Evolutionary conservation across 2,113 vertebrate species (phyloP).

Genomic region (Pelobates fuscus): DNA sequence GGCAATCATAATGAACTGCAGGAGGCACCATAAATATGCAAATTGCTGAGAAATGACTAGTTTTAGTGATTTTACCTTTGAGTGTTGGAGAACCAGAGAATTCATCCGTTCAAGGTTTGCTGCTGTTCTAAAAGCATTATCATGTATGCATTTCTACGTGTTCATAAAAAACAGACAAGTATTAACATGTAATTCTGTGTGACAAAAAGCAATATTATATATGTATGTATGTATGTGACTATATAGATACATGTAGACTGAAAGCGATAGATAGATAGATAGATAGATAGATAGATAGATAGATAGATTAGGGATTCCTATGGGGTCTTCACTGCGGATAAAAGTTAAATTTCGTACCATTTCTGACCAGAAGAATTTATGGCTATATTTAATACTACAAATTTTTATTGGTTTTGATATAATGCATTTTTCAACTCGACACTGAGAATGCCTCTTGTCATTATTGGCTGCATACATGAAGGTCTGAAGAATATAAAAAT

Average conservation of each 20-base stretch:
- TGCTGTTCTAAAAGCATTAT: slow-evolving; percentile 61
- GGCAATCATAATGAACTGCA: slow-evolving; percentile 76
- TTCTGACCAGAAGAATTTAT: no score
- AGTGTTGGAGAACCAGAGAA: slow-evolving; percentile 59
- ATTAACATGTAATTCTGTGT: no score
- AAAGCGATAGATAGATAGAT: background rate
- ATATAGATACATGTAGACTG: slow-evolving; percentile 36
- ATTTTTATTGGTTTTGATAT: no score
- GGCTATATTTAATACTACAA: no score
- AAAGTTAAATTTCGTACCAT: no score
- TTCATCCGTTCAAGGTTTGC: slow-evolving; percentile 44
- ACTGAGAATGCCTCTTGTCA: no score
- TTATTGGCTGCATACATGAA: no score
- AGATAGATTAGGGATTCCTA: background rate
- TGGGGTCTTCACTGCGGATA: no score
- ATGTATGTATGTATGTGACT: slow-evolving; percentile 10
- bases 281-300: background rate
- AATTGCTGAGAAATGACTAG: slow-evolving; percentile 73
- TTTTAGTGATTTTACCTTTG: slow-evolving; percentile 73
- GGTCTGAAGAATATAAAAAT: no score
- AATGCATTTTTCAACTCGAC: no score
- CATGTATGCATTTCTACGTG: slow-evolving; percentile 23
- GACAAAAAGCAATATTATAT: background rate
- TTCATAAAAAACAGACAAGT: slow-evolving; percentile 2
- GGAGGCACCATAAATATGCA: slow-evolving; percentile 82